These are phyloP conservation scores for Oncorhynchus nerka DNA, from an alignment of 2,113 vertebrate genomes.

Conservation along the genomic window DNA sequence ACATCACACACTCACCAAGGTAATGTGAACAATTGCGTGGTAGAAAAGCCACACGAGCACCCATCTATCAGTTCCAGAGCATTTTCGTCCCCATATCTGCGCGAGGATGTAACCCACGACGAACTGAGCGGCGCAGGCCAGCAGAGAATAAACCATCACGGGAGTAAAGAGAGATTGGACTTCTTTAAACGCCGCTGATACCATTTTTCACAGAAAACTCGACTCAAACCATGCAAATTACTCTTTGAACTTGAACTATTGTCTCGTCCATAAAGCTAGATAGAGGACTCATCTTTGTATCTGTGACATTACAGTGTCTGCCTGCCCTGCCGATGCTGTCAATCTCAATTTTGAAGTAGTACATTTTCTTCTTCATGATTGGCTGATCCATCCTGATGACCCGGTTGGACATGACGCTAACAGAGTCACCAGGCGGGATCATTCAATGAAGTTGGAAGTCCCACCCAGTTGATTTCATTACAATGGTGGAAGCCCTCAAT, in stretches of 20 bases:
- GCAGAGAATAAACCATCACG: conserved; percentile 59
- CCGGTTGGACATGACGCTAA: too few relatives aligned
- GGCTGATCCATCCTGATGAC: too few relatives aligned
- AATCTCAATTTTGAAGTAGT: too few relatives aligned
- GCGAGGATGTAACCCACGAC: conserved; percentile 60
- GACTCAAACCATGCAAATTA: not conserved
- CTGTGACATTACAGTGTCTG: too few relatives aligned
- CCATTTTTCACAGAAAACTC: conserved; percentile 4
- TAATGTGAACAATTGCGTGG: conserved; percentile 79
- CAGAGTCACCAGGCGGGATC: too few relatives aligned
- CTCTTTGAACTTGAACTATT: not conserved
- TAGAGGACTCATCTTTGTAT: too few relatives aligned
- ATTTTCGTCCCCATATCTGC: conserved; percentile 61
- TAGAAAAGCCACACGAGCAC: conserved; percentile 80
- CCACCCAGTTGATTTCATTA: too few relatives aligned
- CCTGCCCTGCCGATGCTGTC: too few relatives aligned
- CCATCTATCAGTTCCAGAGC: conserved; percentile 60
- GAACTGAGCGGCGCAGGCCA: conserved; percentile 69
- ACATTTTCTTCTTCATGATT: too few relatives aligned
- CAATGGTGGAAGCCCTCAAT: too few relatives aligned
- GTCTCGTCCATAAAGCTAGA: too few relatives aligned
- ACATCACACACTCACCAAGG: conserved; percentile 68
- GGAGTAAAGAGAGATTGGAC: conserved; percentile 28
- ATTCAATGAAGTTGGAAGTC: too few relatives aligned
- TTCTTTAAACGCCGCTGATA: not conserved